Evolutionary conservation across 2,113 vertebrate species (phyloP), one percentile per base, ranked within the genome.

Genomic region (Oncorhynchus nerka): DNA sequence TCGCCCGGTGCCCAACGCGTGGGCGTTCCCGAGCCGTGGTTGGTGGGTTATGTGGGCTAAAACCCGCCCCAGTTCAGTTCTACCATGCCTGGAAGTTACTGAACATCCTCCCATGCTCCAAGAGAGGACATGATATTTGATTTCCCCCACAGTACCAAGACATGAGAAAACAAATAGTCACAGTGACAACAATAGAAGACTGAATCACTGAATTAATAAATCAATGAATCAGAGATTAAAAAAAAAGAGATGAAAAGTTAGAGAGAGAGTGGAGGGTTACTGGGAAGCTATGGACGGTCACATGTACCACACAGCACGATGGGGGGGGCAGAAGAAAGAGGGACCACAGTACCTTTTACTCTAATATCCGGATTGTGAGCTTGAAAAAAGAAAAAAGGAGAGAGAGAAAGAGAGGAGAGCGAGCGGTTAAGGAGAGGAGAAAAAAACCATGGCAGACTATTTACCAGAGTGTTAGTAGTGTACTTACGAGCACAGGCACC

Each of bases 301-400:
- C 26, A 65, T 45, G 45, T 45, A 19, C 16, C 24, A 30, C 45
- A 73, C 5, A 78, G 12, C 45, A 84, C 68, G 82, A 66, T 62
- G 73, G 32, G 32, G 32, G 32, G 32, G 22, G 49, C 2, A 34
- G 39, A 90, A 90, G 83, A 89, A 92, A 92, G 88, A 94, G 89
- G 92, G 85, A 91, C 90, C 94, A 98, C 97, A 95, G 93, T 99
- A 99, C 97, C 97, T 99, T 98, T 98, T 80, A 99, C 97, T 96
- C 97, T 97, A 92, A 97, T 96, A 95, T 99, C 97, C 96, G 96
- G 95, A 94, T 97, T 97, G 96, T 99, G 97, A 95, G 97, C 97
- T 98, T 98, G 92, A 93, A 64, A 66, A 87, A 66, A 75, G 34
- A 86, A 34, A 76, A 72, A 86, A 77, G 84, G 76, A 87, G 66